Base-by-base conservation (phyloP, 2,113 vertebrate species). In the Prietella phreatophila region DNA sequence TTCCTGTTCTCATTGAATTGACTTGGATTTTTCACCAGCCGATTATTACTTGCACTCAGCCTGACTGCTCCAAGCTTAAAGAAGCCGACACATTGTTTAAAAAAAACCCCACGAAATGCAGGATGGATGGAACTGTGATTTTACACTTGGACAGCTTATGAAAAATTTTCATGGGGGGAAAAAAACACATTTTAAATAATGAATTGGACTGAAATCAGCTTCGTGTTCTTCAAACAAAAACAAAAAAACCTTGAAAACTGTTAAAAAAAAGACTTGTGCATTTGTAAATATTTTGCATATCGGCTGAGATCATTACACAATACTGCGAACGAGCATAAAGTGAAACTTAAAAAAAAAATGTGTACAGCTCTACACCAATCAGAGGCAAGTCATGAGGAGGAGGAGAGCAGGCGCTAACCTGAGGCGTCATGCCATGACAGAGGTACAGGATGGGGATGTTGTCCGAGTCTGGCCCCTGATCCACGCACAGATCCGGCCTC, bases 371-470 rank as follows among this genome's bases (percentile, higher is more conserved):
- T 39, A 78, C 20, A 15, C 39, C 36, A 39, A 7, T 65, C 50
- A 30, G 56, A 30, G 27, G 47, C 36, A 50, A 53, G 50, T 83
- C 25, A 84, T 20, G 33, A 71, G 33, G 10, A 73, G 4, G 15
- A 69, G 15, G 20, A 30, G 80, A 86, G 82, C 60, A 83, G 3
- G 27, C 89, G 96, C 96, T 95, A 84, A 99, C 98, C 97, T 99
- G 98, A 5, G 98, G 96, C 0, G 97, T 97, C 97, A 97, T 96
- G 78, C 97, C 97, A 0, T 99, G 97, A 93, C 98, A 99, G 90
- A 97, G 94, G 73, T 99, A 99, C 95, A 99, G 93, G 91, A 99
- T 98, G 69, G 98, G 98, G 50, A 97, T 92, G 39, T 99, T 99
- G 94, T 99, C 97, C 0, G 96, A 95, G 88, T 97, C 97, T 5